Evolutionary conservation across 2,113 vertebrate genomes (phyloP), one percentile per base, ranked within the genome.

Genomic region (Nyctereutes procyonoides): DNA sequence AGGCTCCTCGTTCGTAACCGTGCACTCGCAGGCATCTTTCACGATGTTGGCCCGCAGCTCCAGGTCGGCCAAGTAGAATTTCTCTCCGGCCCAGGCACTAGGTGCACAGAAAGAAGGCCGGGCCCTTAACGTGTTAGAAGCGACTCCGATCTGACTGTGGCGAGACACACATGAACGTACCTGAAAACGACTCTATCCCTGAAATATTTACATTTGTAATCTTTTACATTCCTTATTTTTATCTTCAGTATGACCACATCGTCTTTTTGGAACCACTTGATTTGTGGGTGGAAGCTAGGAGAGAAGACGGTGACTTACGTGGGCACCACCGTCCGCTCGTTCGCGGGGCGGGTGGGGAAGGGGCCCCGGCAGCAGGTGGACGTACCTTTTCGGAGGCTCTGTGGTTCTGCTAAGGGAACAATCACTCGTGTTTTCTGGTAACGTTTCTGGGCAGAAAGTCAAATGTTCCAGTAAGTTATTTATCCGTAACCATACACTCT

Each of bases 241-340:
- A 99, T 90, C 88, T 95, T 98, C 95, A 99, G 1, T 14, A 98
- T 97, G 90, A 99, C 74, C 11, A 65, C 85, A 12, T 96, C 97
- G 0, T 98, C 90, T 69, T 98, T 99, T n/a, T 99, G 98, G 98
- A 98, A 99, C 99, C 99, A 99, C 26, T 98, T 99, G 77, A 99
- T 81, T 80, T 98, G 96, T 35, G 99, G 99, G 87, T 98, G 97
- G 67, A 98, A 98, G 48, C 99, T 99, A 88, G 51, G 98, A 98
- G 15, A 48, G 56, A 97, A 94, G 73, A 51, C 51, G 35, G 51
- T 4, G 24, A 9, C 56, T 84, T 15, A 28, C 0, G 4, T 2
- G 1, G 2, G 35, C 8, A 6, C 51, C 8, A 43, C 43, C 7
- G 43, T 43, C 26, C 2, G 8, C 0, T 22, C 9, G 3, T 14